Percentiles rank a stretch among this genome's conserved stretches.
Evolutionary conservation across 2,797 vertebrate genomes (phyloP).

Genomic region (Gymnothorax reevesii): DNA sequence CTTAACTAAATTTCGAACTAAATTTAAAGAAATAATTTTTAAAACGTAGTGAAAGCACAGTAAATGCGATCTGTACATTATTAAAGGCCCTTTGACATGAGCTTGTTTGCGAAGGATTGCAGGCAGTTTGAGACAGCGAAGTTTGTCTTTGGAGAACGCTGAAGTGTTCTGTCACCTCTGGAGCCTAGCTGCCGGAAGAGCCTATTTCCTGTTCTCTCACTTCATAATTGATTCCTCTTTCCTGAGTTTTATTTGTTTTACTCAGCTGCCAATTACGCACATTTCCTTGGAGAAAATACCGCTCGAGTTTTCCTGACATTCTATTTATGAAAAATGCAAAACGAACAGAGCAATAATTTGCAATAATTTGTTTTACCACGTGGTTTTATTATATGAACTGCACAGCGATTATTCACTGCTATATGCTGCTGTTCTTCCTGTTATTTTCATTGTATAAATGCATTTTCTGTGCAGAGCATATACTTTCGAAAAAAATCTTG

Average conservation of each 20-base stretch:
- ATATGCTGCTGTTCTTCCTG: neutral
- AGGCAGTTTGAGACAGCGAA: constrained; percentile 12
- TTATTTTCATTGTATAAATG: neutral
- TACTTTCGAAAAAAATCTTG: constrained; percentile 44
- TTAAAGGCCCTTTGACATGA: constrained; percentile 30
- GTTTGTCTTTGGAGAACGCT: constrained; percentile 5
- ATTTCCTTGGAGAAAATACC: constrained; percentile 5
- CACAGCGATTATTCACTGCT: neutral
- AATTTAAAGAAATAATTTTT: no score
- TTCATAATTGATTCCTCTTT: neutral
- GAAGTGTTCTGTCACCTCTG: constrained; percentile 13
- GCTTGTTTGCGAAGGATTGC: constrained; percentile 20
- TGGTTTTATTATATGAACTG: constrained; percentile 17
- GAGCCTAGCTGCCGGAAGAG: neutral
- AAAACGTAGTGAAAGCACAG: neutral
- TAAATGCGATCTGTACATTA: constrained; percentile 28
- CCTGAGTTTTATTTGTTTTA: constrained; percentile 17
- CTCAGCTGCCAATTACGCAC: neutral
- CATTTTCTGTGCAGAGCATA: constrained; percentile 37
- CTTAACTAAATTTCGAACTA: neutral
- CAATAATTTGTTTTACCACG: neutral
- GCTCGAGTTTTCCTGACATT: constrained; percentile 1
- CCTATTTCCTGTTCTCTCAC: constrained; percentile 8
- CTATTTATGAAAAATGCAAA: neutral
- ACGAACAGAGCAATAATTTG: neutral